phyloP scores from a whole-genome alignment of 2,797 vertebrate genomes.

The Nannoperca obscura region DNA sequence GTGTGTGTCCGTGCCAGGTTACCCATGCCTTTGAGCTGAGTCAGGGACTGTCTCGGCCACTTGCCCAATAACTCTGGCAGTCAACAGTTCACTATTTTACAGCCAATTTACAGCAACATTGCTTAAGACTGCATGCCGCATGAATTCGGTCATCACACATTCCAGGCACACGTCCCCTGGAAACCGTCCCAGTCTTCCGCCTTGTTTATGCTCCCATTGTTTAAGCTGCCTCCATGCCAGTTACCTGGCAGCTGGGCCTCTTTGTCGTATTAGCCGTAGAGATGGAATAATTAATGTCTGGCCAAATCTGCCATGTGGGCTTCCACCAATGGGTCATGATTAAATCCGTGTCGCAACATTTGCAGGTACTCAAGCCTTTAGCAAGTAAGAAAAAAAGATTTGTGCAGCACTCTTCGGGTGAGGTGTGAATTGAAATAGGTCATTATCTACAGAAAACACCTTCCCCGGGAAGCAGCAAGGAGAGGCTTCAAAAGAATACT shows the following conservation, averaged over 20 bases:
- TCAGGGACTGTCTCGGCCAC: conserved; percentile 61
- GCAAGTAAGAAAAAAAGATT: conserved; percentile 22
- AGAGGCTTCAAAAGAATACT: conserved; percentile 73
- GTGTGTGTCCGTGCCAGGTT: conserved; percentile 50
- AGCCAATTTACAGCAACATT: conserved; percentile 60
- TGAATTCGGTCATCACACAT: conserved; percentile 42
- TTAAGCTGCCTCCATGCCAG: conserved; percentile 27
- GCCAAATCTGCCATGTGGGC: conserved; percentile 38
- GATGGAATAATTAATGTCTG: conserved; percentile 59
- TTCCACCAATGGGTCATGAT: conserved; percentile 27
- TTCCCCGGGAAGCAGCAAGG: conserved; percentile 61
- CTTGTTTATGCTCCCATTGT: conserved; percentile 40
- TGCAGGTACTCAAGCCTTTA: conserved; percentile 47
- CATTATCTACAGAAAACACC: conserved; percentile 80
- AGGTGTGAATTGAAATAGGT: conserved; percentile 74
- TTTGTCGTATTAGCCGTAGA: conserved; percentile 44
- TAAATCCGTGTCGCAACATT: conserved; percentile 51
- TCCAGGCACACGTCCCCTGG: conserved; percentile 49
- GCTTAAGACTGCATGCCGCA: conserved; percentile 46
- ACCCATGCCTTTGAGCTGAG: conserved; percentile 63
- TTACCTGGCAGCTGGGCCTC: conserved; percentile 42
- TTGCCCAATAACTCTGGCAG: conserved; percentile 53
- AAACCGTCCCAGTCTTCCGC: conserved; percentile 36
- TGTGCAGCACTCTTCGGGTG: conserved; percentile 39
- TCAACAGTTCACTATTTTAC: conserved; percentile 55